A percentile compares a stretch with the other conserved stretches of the same genome.
These are phyloP conservation scores for Zaprionus tsacasi DNA, from an alignment of 1,140 invertebrate genomes.

Conservation along the genomic window DNA sequence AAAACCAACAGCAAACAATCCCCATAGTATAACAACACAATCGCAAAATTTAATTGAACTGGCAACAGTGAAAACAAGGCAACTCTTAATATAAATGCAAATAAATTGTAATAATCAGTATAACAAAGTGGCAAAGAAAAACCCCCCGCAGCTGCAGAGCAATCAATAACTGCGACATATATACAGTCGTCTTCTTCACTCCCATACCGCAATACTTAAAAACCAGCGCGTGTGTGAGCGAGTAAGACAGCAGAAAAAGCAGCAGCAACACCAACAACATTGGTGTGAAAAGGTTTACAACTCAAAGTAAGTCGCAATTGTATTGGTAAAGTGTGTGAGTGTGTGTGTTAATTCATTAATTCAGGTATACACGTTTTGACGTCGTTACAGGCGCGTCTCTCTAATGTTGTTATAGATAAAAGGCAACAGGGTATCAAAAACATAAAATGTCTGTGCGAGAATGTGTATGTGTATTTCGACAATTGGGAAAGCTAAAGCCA, in stretches of 20 bases:
- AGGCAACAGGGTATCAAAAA: slow-evolving; percentile 12
- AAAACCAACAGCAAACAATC: slow-evolving; percentile 55
- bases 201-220: slow-evolving; percentile 40
- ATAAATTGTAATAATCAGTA: slow-evolving; percentile 67
- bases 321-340: slow-evolving; percentile 48
- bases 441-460: neutral
- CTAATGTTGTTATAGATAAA: slow-evolving; percentile 15
- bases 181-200: slow-evolving; percentile 65
- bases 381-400: slow-evolving; percentile 18
- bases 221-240: slow-evolving; percentile 40
- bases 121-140: slow-evolving; percentile 71
- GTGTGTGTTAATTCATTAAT: slow-evolving; percentile 45
- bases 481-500: neutral
- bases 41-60: slow-evolving; percentile 53
- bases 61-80: slow-evolving; percentile 59
- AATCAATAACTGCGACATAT: slow-evolving; percentile 75
- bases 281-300: slow-evolving; percentile 80
- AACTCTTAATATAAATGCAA: slow-evolving; percentile 63
- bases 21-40: slow-evolving; percentile 44
- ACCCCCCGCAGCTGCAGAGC: slow-evolving; percentile 58
- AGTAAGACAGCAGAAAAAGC: slow-evolving; percentile 43
- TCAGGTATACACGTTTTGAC: slow-evolving; percentile 35
- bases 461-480: neutral
- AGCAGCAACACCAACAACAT: slow-evolving; percentile 51
- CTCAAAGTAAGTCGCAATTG: slow-evolving; percentile 79